Evolutionary conservation across 2,113 vertebrate species (phyloP).

Genomic region (Panthera leo): DNA sequence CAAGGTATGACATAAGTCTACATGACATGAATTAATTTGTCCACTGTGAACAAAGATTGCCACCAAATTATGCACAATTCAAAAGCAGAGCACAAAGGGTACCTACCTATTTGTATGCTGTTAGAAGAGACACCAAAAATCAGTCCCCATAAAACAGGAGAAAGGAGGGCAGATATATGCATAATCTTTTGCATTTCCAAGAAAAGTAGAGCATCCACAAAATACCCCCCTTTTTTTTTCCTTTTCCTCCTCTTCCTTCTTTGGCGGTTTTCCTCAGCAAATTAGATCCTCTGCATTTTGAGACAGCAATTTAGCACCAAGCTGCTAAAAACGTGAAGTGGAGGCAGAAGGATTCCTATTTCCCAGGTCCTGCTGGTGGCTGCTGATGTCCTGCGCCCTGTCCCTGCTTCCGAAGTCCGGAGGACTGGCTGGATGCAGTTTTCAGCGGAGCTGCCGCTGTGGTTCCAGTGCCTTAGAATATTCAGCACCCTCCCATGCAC

Average conservation of each 20-base stretch:
- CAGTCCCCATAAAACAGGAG: constrained; percentile 93
- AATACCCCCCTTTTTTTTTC: constrained; percentile 70
- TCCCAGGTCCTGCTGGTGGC: constrained; percentile 76
- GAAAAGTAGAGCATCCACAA: constrained; percentile 90
- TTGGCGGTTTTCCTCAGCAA: constrained; percentile 76
- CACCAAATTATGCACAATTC: constrained; percentile 71
- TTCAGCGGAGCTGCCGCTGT: constrained; percentile 79
- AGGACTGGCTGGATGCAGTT: constrained; percentile 84
- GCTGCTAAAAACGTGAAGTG: constrained; percentile 52
- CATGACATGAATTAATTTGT: constrained; percentile 80
- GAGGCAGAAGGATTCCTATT: constrained; percentile 63
- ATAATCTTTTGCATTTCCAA: constrained; percentile 97
- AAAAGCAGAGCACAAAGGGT: constrained; percentile 58
- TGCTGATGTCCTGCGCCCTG: constrained; percentile 71
- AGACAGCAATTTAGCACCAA: constrained; percentile 70
- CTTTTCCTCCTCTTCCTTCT: constrained; percentile 77
- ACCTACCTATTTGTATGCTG: constrained; percentile 98
- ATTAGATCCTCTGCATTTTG: constrained; percentile 91
- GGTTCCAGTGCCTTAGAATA: constrained; percentile 84
- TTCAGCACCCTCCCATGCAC: constrained; percentile 83
- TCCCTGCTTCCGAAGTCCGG: constrained; percentile 81
- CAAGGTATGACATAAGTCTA: constrained; percentile 80
- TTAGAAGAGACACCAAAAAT: constrained; percentile 92
- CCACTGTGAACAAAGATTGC: constrained; percentile 71
- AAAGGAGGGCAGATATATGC: constrained; percentile 91